A percentile compares a stretch with the other conserved stretches of the same genome.
Conservation (phyloP, 2,797 vertebrate species). For the Pseudomugil gertrudae region DNA sequence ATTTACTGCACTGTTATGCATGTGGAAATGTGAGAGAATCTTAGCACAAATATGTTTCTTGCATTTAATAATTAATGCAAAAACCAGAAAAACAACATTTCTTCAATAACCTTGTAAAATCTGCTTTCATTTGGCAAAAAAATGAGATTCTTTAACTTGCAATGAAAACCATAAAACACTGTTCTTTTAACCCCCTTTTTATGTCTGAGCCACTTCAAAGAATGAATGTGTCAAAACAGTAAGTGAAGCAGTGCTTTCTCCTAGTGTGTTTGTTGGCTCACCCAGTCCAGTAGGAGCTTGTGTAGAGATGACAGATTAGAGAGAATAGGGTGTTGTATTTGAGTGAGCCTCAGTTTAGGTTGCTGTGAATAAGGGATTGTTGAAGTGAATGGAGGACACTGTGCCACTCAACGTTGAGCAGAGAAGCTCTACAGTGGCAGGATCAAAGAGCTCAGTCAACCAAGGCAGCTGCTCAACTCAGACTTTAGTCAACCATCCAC, state of each 20-base stretch:
- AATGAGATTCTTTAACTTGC: background rate
- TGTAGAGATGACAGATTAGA: conserved; percentile 56
- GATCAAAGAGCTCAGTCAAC: conserved; percentile 76
- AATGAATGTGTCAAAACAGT: conserved; percentile 25
- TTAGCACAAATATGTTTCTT: conserved; percentile 18
- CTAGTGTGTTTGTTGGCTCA: conserved; percentile 21
- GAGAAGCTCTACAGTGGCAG: conserved; percentile 63
- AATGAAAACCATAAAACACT: conserved; percentile 10
- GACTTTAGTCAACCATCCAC: conserved; percentile 73
- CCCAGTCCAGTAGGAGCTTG: conserved; percentile 35
- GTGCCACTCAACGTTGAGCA: conserved; percentile 46
- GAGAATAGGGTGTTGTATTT: conserved; percentile 53
- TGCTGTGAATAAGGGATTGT: conserved; percentile 66
- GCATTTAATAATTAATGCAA: conserved; percentile 7
- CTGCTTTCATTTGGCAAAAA: background rate
- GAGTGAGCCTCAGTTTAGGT: conserved; percentile 58
- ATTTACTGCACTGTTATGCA: conserved; percentile 13
- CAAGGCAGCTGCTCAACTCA: conserved; percentile 68
- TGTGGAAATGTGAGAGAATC: conserved; percentile 5
- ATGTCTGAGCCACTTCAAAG: conserved; percentile 7
- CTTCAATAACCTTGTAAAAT: background rate
- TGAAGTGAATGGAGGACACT: conserved; percentile 60
- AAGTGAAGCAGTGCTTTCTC: conserved; percentile 19
- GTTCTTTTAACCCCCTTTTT: no score
- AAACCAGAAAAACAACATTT: background rate